Base-by-base conservation (phyloP, 2,113 vertebrate species). In the Sylvia atricapilla region DNA sequence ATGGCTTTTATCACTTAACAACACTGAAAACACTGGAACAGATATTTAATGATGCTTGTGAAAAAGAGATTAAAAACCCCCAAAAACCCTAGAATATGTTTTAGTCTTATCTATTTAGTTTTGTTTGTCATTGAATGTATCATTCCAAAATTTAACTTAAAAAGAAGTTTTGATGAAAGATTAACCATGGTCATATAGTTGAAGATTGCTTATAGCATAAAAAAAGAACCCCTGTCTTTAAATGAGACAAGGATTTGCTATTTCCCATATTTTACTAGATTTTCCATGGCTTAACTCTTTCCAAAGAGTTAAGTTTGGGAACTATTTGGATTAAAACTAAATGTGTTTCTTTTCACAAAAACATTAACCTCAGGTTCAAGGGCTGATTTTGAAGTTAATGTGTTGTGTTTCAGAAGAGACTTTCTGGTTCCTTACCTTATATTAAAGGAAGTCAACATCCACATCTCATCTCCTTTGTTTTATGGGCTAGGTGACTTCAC, bases 111-210 rank as follows among this genome's bases (percentile, higher is more conserved):
- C 9, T 69, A 23, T 85, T 93, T 80, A 80, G 31, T 85, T 60
- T 33, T 70, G 55, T 69, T 15, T 22, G 46, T 4, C 13, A 47
- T 7, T 66, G 10, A 46, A 41, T 87, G 76, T 76, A 27, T 9
- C 15, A 87, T 95, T 88, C 33, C 53, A 74, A 84, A 37, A 91
- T 94, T 90, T 67, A 81, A 49, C 50, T 89, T 49, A 49, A 82
- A 88, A 92, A 84, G 28, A 70, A 60, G 4, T 87, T 96, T 31
- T 82, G n/a, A 80, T 86, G 24, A 93, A 95, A 93, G 56, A 47
- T 72, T 89, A 66, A 44, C 15, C 81, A 63, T 44, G 37, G 6
- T 37, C 3, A 24, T 18, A 43, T 16, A 74, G 22, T 15, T 60
- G 27, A 83, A 79, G 24, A 84, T 50, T 90, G 7, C 10, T 85